Conservation (phyloP, 2,113 vertebrate species). For the Potamarius usumacintae region DNA sequence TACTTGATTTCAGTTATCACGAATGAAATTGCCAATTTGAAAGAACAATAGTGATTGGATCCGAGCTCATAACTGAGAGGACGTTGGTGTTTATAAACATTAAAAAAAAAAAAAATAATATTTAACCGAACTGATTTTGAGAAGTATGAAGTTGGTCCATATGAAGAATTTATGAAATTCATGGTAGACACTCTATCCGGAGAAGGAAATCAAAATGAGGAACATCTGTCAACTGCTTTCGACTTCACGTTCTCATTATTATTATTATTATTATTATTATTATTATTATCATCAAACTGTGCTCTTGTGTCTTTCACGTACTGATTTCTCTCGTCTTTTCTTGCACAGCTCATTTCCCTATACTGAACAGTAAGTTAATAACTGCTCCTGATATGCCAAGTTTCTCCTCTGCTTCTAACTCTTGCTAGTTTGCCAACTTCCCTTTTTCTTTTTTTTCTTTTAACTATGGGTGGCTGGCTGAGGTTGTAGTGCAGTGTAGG, state of each 20-base stretch:
- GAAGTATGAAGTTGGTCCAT: neutral
- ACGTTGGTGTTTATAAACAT: no score
- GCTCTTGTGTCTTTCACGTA: neutral
- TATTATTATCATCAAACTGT: neutral
- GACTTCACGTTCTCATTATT: conserved; percentile 20
- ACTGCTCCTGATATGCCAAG: neutral
- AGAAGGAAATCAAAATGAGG: conserved; percentile 52
- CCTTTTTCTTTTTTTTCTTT: conserved; percentile 45
- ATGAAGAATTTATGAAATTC: neutral
- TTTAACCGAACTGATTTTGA: neutral
- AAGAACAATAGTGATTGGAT: neutral
- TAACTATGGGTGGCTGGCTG: neutral
- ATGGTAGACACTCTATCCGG: conserved; percentile 19
- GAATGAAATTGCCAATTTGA: neutral
- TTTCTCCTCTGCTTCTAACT: conserved; percentile 38
- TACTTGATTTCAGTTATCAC: neutral
- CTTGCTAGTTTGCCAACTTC: conserved; percentile 56
- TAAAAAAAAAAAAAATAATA: neutral
- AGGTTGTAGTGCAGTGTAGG: neutral
- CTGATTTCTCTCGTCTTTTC: conserved; percentile 31
- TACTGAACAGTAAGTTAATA: conserved; percentile 73
- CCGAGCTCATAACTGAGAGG: neutral
- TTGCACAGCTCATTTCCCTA: conserved; percentile 65
- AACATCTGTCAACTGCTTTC: conserved; percentile 34
- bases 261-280: no score